Base-by-base conservation (phyloP, 2,888 invertebrate species). In the Leptopterna dolabrata region DNA sequence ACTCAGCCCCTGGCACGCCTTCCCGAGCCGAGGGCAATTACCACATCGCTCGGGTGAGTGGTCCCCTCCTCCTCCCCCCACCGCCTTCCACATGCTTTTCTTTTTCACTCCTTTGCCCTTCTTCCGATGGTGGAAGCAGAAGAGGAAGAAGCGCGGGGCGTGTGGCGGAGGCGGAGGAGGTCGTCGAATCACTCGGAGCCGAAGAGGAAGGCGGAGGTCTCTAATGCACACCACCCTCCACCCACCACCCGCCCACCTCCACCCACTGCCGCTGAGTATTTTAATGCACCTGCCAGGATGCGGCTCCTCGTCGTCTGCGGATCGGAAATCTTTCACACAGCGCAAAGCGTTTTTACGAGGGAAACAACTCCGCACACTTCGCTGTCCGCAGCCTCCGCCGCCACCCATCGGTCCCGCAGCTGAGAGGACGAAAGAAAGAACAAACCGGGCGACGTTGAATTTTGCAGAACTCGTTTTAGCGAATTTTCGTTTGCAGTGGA, bases 11-110 rank as follows among this genome's bases (percentile, higher is more conserved):
- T 51, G 43, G 63, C 55, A 41, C 78, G 86, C 43, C 85, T 73
- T 85, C 51, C 76, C 55, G 24, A 6, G 78, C 76, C 27, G 4
- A 36, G 78, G 86, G 86, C 86, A 86, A 86, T 86, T 86, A 86
- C 78, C 86, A 78, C 76, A 78, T 86, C 76, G 78, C 86, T 80
- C 45, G 41, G 71, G 45, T 29, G 84, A 84, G 84, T 71, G 73
- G 55, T 24, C n/a, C 41, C 76, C 76, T 36, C 76, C 76, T 30
- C 76, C 76, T 76, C 9, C 16, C 36, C 30, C 83, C 63, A 13
- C 43, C 43, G 24, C 19, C 71, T 70, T 36, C 36, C 36, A 36
- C 36, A n/a, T n/a, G n/a, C n/a, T n/a, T n/a, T n/a, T 71, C 83
- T 70, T 83, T 43, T 47, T 4, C 36, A 43, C 83, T 71, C 41